Evolutionary conservation across 2,797 vertebrate genomes (phyloP), one percentile per base, ranked within the genome.

Genomic region (Helostoma temminkii): DNA sequence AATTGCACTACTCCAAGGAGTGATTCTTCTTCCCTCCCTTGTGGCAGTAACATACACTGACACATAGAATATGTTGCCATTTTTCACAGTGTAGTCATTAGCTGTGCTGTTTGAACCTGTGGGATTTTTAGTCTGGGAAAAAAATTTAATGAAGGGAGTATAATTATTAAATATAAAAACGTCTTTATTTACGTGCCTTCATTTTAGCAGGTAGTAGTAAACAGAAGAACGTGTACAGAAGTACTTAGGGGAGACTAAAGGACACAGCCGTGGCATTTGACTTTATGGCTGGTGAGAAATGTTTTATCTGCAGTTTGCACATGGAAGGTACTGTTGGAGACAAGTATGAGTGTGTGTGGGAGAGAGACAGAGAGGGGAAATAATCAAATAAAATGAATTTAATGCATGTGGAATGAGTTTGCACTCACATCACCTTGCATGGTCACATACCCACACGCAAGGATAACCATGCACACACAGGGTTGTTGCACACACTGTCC

Each of bases 291-390:
- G 34, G 16, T 71, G 50, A 70, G 55, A 71, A 69, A 28, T 21
- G 22, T 65, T 90, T 89, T 88, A 91, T 90, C 84, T 74, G 59
- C 46, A 41, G 37, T 65, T 50, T 79, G 49, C 85, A 88, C 82
- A 82, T 86, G 77, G 75, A 64, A 24, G 28, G 24, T 42, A 26
- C 34, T 67, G 19, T 66, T 70, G 46, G 25, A 71, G 76, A 65
- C 25, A 56, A 26, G 25, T 45, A 19, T 36, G 56, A 21, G 57
- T 66, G 19, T 54, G 19, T 58, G 24, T 34, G 36, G 12, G 59
- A 10, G 46, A 30, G 42, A 24, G 4, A 0, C 34, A 15, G 7
- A 21, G 39, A 11, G n/a, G 34, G 18, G 66, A 34, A 64, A 64
- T 66, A 28, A 63, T 78, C 14, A n/a, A 63, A 34, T 75, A 80